These are phyloP conservation scores for Pomacea maculata DNA, from an alignment of 1,140 invertebrate species.

Conservation along the genomic window DNA sequence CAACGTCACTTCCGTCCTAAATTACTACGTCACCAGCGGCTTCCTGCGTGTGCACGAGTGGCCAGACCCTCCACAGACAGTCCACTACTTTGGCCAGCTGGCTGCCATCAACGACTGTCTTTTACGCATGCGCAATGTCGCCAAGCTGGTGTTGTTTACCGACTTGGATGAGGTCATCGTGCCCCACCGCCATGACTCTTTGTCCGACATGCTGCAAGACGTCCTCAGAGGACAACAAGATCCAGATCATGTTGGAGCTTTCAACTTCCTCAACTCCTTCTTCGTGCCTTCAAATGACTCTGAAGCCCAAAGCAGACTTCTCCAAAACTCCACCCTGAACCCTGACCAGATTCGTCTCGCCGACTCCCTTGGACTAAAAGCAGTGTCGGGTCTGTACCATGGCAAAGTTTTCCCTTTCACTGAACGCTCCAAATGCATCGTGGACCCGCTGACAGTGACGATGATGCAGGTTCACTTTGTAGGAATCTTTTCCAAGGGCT, in stretches of 20 bases:
- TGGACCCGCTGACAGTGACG: not conserved
- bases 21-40: not conserved
- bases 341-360: not conserved
- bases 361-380: not conserved
- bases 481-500: not conserved
- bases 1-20: not conserved
- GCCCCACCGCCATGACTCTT: conserved; percentile 10
- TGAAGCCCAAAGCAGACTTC: not conserved
- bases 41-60: not conserved
- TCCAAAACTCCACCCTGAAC: not conserved
- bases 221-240: not conserved
- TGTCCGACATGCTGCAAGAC: conserved; percentile 5
- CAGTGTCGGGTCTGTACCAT: not conserved
- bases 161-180: conserved; percentile 28
- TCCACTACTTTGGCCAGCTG: conserved; percentile 24
- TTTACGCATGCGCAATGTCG: conserved; percentile 13
- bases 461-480: not conserved
- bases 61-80: not conserved
- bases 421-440: not conserved
- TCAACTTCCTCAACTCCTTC: not conserved
- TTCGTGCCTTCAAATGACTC: not conserved
- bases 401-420: not conserved
- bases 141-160: conserved; percentile 12
- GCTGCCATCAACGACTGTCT: conserved; percentile 30
- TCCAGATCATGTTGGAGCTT: not conserved